phyloP scores from a whole-genome alignment of 2,888 invertebrate genomes.

The Apodemia mormo region DNA sequence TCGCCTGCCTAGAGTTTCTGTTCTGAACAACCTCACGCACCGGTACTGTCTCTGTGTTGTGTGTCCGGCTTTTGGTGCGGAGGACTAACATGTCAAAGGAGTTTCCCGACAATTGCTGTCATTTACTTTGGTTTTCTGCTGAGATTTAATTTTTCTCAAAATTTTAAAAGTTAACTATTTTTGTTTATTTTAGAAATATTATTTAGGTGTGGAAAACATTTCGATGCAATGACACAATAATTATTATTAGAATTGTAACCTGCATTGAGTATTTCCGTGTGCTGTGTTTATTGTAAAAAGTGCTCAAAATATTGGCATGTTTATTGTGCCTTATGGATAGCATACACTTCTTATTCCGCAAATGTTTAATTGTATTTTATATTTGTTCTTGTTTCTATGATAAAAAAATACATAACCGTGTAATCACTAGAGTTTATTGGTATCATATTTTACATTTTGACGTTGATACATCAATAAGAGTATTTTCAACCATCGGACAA shows the following conservation, averaged over 20 bases:
- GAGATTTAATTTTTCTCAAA: not conserved
- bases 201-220: not conserved
- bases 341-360: too few relatives aligned
- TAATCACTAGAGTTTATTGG: not conserved
- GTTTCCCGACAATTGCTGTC: conserved; percentile 42
- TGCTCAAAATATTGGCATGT: too few relatives aligned
- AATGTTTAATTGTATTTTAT: too few relatives aligned
- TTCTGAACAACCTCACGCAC: conserved; percentile 68
- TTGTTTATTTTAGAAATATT: not conserved
- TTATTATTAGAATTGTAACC: too few relatives aligned
- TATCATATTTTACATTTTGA: not conserved
- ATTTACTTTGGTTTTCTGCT: not conserved
- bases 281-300: not conserved
- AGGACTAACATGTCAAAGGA: conserved; percentile 55
- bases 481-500: not conserved
- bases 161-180: not conserved
- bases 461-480: not conserved
- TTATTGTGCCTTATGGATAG: too few relatives aligned
- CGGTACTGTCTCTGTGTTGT: conserved; percentile 74
- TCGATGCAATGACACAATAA: too few relatives aligned
- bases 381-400: too few relatives aligned
- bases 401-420: too few relatives aligned
- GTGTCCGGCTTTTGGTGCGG: conserved; percentile 60
- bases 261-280: too few relatives aligned
- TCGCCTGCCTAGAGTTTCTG: conserved; percentile 81